Base-by-base conservation (phyloP, 2,888 invertebrate species). In the Smittia aterrima region DNA sequence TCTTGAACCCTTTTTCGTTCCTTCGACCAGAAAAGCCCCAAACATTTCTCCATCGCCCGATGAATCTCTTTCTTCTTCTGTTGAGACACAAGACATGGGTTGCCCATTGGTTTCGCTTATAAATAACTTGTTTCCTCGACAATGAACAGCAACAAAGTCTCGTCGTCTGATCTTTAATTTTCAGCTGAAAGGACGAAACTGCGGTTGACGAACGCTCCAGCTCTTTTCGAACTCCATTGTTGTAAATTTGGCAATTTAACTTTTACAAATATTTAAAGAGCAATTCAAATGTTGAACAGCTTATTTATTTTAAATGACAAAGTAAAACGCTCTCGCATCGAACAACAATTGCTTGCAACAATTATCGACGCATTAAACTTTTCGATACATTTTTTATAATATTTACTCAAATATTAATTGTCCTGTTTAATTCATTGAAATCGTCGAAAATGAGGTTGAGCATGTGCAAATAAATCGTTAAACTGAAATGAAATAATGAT, bases 351-450 rank as follows among this genome's bases (percentile, higher is more conserved):
- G 22, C 22, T 11, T 18, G 58, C 58, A 58, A 22, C 58, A 58
- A 20, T 58, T 58, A 58, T 58, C 58, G 58, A 22, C 22, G 58
- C 58, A 58, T 58, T 58, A 22, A 58, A 58, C n/a, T 58, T 3
- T 20, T 47, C 47, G 38, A 13, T 13, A 47, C 13, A 16, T 47
- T 47, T 47, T 58, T 3, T 6, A 58, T 58, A 11, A 18, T 20
- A 18, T 4, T 22, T 58, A n/a, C 9, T 18, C 58, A 58, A 58
- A 58, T 58, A 58, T 58, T 58, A 22, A 58, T 58, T 58, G 11
- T 9, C 9, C 47, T 13, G 13, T 47, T 47, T 47, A 47, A 47
- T n/a, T 47, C 47, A 47, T 47, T 47, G 11, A 47, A 13, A 16
- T 32, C 32, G 9, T 32, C 32, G 32, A 9, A 32, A n/a, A 32